These are phyloP conservation scores for Australoheros scitulus DNA, from an alignment of 2,113 vertebrate genomes.

Conservation along the genomic window DNA sequence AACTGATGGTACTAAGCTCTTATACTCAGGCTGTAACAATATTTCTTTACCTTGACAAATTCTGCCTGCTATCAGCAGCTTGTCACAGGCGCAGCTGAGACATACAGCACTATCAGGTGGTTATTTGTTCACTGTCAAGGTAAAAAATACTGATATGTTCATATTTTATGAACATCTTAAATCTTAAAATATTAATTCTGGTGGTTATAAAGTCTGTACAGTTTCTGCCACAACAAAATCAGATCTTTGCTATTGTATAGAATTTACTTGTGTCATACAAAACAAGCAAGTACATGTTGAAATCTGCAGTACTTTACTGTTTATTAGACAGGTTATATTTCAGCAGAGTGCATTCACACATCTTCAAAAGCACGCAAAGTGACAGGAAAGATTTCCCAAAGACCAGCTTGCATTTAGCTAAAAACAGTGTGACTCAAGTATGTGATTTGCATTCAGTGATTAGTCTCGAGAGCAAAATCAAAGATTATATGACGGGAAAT, in stretches of 20 bases:
- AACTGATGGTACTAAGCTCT: neutral
- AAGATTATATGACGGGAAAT: neutral
- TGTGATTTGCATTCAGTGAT: conserved; percentile 42
- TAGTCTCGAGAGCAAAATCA: conserved; percentile 21
- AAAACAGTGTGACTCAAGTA: conserved; percentile 29
- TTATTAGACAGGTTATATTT: neutral
- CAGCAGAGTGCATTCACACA: neutral
- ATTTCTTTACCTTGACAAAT: conserved; percentile 3
- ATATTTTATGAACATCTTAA: neutral
- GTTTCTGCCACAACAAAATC: neutral
- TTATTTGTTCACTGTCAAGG: neutral
- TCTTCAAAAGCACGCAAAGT: conserved; percentile 24
- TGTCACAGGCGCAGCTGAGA: neutral
- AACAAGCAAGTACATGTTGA: neutral
- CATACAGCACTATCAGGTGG: neutral
- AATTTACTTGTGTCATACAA: neutral
- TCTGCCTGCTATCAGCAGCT: neutral
- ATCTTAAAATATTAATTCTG: neutral
- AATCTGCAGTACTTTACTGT: neutral
- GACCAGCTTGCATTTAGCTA: conserved; percentile 37
- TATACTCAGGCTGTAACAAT: neutral
- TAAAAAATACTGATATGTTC: neutral
- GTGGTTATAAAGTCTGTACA: neutral
- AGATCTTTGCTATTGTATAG: neutral
- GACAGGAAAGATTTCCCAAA: conserved; percentile 30